Conservation (phyloP, 2,888 invertebrate genomes). For the Myopa testacea region DNA sequence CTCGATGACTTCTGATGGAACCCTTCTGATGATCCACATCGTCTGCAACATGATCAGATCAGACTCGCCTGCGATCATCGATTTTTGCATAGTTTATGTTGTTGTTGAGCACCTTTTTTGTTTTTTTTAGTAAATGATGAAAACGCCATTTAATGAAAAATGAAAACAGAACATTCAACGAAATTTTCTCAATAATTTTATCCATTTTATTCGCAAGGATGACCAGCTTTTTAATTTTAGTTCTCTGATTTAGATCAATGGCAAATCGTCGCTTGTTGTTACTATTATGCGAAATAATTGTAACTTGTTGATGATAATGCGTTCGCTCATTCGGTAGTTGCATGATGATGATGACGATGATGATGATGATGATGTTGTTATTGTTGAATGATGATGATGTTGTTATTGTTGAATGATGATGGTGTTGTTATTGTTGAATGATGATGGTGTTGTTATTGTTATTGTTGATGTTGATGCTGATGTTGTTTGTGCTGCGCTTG, state of each 20-base stretch:
- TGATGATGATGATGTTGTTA: background rate
- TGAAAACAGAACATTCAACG: background rate
- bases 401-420: too few relatives aligned
- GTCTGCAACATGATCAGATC: too few relatives aligned
- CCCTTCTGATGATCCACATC: too few relatives aligned
- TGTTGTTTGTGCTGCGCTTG: slow-evolving; percentile 2
- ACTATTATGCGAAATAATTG: background rate
- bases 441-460: background rate
- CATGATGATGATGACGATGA: too few relatives aligned
- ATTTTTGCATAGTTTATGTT: background rate
- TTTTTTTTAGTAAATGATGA: background rate
- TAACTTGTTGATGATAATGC: background rate
- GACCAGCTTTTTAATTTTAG: slow-evolving; percentile 21
- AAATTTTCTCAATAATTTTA: background rate
- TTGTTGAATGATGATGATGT: background rate
- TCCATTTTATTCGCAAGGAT: slow-evolving; percentile 25
- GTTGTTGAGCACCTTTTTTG: background rate
- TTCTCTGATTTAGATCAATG: slow-evolving; percentile 31
- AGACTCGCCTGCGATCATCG: too few relatives aligned
- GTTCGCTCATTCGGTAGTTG: background rate
- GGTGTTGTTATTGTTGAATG: too few relatives aligned
- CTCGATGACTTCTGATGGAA: too few relatives aligned
- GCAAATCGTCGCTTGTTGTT: slow-evolving; percentile 12
- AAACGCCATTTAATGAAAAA: background rate
- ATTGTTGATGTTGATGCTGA: too few relatives aligned